These are phyloP conservation scores for Cataglyphis livida DNA, from an alignment of 2,888 invertebrate species.

Conservation along the genomic window DNA sequence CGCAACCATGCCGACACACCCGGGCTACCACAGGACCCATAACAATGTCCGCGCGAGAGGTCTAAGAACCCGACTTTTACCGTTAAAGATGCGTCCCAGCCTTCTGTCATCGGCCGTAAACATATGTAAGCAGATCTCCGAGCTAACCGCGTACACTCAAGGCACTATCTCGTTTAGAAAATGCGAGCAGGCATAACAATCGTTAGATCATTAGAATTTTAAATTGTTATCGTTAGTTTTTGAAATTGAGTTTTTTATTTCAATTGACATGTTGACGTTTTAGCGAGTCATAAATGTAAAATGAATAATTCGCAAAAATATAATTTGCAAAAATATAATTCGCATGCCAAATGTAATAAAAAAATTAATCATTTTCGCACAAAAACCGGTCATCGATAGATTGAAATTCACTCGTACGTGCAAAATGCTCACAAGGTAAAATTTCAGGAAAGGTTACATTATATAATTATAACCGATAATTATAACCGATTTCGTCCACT, in stretches of 20 bases:
- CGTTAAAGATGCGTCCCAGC: constrained; percentile 37
- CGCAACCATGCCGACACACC: constrained; percentile 80
- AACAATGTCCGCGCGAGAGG: constrained; percentile 62
- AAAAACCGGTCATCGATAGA: constrained; percentile 8
- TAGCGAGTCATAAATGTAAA: background rate
- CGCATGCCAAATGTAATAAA: background rate
- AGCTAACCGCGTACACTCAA: background rate
- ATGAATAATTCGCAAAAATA: background rate
- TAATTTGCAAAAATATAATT: background rate
- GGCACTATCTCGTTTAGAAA: background rate
- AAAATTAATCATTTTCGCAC: constrained; percentile 11
- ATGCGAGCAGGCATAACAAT: background rate
- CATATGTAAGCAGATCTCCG: constrained; percentile 44
- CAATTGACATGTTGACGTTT: background rate
- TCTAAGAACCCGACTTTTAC: constrained; percentile 63
- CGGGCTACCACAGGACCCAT: constrained; percentile 73
- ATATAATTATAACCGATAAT: too few species aligned
- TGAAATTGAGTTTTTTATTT: background rate
- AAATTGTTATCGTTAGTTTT: background rate
- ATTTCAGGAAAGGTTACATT: constrained; percentile 30
- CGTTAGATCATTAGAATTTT: background rate
- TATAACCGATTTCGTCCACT: constrained; percentile 32
- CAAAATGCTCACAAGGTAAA: background rate
- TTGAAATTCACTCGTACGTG: constrained; percentile 22
- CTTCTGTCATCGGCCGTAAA: constrained; percentile 30